Evolutionary conservation across 2,888 invertebrate genomes (phyloP).

Genomic region (Poecilus cupreus): DNA sequence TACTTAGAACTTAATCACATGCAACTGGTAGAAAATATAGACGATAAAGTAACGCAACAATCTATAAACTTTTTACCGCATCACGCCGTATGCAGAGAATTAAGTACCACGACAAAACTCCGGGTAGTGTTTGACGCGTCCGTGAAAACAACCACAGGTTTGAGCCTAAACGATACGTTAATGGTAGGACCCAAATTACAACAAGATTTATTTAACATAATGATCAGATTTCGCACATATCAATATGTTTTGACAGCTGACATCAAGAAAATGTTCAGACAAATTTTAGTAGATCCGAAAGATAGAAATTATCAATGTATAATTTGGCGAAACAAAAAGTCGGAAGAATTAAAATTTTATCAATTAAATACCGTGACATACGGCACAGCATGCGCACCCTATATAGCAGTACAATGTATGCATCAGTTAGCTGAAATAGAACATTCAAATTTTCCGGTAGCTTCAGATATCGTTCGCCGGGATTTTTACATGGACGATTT

Average conservation of each 20-base stretch:
- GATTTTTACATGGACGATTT: constrained; percentile 30
- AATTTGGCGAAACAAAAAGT: constrained; percentile 60
- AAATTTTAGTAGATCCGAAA: constrained; percentile 59
- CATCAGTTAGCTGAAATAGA: constrained; percentile 55
- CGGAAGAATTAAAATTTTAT: constrained; percentile 56
- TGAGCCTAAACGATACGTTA: constrained; percentile 62
- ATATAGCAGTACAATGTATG: background rate
- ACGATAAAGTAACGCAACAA: background rate
- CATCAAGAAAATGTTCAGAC: constrained; percentile 64
- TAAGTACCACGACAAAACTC: constrained; percentile 63
- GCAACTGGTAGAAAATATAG: background rate
- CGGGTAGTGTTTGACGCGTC: constrained; percentile 65
- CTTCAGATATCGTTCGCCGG: constrained; percentile 33
- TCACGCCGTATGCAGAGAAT: constrained; percentile 63
- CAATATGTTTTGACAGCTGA: constrained; percentile 63
- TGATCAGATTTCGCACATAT: constrained; percentile 63
- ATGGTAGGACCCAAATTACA: constrained; percentile 62
- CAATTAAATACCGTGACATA: constrained; percentile 34
- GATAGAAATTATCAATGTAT: constrained; percentile 62
- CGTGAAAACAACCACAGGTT: constrained; percentile 56
- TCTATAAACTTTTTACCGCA: constrained; percentile 62
- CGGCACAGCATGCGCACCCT: background rate
- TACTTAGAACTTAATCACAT: constrained; percentile 50
- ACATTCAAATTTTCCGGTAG: constrained; percentile 44
- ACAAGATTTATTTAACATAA: constrained; percentile 62